Evolutionary conservation across 2,797 vertebrate genomes (phyloP).

Genomic region (Lepidocolaptes lacrymiger): DNA sequence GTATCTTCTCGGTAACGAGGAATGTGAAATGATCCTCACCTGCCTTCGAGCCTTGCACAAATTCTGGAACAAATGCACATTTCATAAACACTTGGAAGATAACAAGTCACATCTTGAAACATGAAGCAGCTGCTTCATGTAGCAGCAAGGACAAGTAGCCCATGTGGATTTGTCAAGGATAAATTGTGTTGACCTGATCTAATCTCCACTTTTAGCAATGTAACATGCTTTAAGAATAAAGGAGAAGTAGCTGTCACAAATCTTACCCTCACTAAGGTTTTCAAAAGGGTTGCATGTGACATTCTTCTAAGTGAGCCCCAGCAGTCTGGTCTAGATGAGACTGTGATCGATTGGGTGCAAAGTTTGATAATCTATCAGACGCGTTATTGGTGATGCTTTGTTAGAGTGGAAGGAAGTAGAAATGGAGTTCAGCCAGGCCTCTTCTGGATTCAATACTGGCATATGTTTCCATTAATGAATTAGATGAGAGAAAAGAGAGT

Average conservation of each 20-base stretch:
- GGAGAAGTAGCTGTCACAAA: not conserved
- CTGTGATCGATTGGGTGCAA: constrained; percentile 3
- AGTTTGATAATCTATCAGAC: not conserved
- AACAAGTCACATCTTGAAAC: not conserved
- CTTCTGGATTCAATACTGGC: not conserved
- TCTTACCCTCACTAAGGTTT: not conserved
- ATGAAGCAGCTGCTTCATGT: not conserved
- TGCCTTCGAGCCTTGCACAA: not conserved
- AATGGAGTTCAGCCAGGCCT: constrained; percentile 26
- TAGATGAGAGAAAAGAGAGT: not conserved
- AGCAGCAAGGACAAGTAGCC: constrained; percentile 2
- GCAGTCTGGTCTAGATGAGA: not conserved
- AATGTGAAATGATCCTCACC: not conserved
- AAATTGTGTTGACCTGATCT: constrained; percentile 38
- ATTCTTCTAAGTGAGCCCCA: not conserved
- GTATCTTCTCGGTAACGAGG: not conserved
- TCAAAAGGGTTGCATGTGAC: not conserved
- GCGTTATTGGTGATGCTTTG: constrained; percentile 12
- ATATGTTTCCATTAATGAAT: constrained; percentile 43
- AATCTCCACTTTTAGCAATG: constrained; percentile 1
- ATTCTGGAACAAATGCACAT: not conserved
- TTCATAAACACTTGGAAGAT: not conserved
- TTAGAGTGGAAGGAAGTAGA: not conserved
- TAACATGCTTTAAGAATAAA: not conserved
- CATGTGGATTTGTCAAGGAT: not conserved